Conservation (phyloP, 2,113 vertebrate genomes). For the Microcebus griseorufus region DNA sequence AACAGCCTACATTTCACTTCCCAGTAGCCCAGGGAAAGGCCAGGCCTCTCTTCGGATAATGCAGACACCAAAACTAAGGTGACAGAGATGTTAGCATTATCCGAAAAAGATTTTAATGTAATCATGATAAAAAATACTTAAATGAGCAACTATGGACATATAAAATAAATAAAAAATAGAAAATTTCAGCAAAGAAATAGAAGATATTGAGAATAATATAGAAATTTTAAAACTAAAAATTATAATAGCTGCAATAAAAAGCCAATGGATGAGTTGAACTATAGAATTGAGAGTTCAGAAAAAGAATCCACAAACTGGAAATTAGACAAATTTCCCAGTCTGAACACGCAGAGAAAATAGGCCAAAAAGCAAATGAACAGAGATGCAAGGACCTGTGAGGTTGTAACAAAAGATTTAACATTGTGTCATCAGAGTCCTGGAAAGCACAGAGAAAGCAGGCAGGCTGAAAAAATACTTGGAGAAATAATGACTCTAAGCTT, state of each 20-base stretch:
- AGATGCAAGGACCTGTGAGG: not conserved
- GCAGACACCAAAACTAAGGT: not conserved
- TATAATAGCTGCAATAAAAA: not conserved
- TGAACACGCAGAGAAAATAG: not conserved
- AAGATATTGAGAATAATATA: not conserved
- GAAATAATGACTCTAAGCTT: not conserved
- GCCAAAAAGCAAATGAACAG: not conserved
- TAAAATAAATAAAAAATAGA: not conserved
- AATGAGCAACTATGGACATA: not conserved
- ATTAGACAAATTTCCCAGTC: not conserved
- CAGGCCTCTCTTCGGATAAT: not conserved
- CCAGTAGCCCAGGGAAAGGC: not conserved
- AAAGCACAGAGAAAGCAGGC: not conserved
- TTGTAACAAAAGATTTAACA: not conserved
- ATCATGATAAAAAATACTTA: not conserved
- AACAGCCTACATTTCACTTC: not conserved
- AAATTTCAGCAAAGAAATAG: not conserved
- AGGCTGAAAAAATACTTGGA: not conserved
- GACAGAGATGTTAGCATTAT: not conserved
- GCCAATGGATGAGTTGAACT: not conserved
- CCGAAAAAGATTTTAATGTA: not conserved
- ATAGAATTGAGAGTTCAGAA: not conserved
- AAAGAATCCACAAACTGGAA: not conserved
- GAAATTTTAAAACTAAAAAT: not conserved
- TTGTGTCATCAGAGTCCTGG: not conserved